These are phyloP conservation scores for Zaprionus lineosus DNA, from an alignment of 2,888 invertebrate species.

Conservation along the genomic window DNA sequence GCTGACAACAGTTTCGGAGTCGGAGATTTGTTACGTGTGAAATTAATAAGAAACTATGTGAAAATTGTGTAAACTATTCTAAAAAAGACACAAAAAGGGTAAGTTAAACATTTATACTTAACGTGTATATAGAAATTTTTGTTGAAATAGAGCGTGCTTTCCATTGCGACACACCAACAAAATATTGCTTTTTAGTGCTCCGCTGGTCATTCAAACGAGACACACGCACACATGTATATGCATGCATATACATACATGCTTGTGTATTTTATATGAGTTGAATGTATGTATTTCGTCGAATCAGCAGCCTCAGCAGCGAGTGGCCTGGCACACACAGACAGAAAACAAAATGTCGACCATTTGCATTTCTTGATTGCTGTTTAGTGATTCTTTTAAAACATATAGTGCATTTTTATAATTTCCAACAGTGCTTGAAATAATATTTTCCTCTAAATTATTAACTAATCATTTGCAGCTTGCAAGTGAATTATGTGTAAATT, in stretches of 20 bases:
- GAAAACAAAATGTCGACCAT: conserved; percentile 79
- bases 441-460: too few relatives aligned
- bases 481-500: too few relatives aligned
- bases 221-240: conserved; percentile 26
- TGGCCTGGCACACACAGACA: conserved; percentile 47
- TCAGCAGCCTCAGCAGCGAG: conserved; percentile 61
- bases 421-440: conserved; percentile 2
- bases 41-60: conserved; percentile 38
- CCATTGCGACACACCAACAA: conserved; percentile 9
- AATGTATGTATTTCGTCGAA: conserved; percentile 51
- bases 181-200: conserved; percentile 48
- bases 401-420: conserved; percentile 16
- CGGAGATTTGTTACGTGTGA: conserved; percentile 66
- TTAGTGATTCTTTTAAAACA: conserved; percentile 28
- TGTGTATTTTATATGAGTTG: conserved; percentile 37
- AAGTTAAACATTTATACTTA: conserved; percentile 37
- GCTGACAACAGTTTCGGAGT: conserved; percentile 52
- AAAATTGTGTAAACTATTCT: conserved; percentile 60
- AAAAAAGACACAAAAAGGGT: conserved; percentile 49
- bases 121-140: conserved; percentile 4
- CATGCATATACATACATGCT: conserved; percentile 32
- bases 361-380: conserved; percentile 57
- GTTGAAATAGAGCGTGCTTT: conserved; percentile 11
- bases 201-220: conserved; percentile 59
- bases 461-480: too few relatives aligned